phyloP scores from a whole-genome alignment of 2,797 vertebrate genomes.

The Monodelphis domestica region DNA sequence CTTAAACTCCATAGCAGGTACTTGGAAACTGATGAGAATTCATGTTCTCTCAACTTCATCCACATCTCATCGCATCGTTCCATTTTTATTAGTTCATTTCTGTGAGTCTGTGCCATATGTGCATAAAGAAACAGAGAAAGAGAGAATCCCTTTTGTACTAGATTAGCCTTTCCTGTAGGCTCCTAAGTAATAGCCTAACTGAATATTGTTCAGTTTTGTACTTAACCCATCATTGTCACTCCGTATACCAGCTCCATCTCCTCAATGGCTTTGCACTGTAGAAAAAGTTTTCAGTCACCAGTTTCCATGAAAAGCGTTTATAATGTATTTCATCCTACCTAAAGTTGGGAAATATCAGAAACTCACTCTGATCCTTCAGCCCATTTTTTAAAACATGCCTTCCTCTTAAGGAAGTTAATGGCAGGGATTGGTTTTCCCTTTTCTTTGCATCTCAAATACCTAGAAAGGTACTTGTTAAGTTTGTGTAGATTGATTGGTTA shows the following conservation, averaged over 20 bases:
- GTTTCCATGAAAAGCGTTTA: background rate
- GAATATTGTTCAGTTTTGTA: background rate
- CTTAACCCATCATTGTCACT: background rate
- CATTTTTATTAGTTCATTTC: background rate
- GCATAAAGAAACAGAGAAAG: background rate
- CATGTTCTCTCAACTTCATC: constrained; percentile 69
- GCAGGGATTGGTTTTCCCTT: background rate
- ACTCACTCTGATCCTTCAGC: background rate
- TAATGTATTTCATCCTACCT: background rate
- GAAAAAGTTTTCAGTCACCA: background rate
- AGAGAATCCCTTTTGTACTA: background rate
- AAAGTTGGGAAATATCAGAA: background rate
- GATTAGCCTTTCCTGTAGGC: background rate
- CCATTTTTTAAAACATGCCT: background rate
- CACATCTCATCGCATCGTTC: constrained; percentile 44
- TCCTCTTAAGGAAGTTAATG: background rate
- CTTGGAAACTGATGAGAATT: background rate
- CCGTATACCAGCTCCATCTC: background rate
- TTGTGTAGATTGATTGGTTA: background rate
- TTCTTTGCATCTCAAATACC: background rate
- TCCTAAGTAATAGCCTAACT: background rate
- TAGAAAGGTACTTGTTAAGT: background rate
- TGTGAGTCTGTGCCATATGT: background rate
- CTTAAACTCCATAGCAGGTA: constrained; percentile 99
- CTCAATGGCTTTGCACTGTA: background rate